Base-by-base conservation (phyloP, 2,113 vertebrate species). In the Clinocottus analis region DNA sequence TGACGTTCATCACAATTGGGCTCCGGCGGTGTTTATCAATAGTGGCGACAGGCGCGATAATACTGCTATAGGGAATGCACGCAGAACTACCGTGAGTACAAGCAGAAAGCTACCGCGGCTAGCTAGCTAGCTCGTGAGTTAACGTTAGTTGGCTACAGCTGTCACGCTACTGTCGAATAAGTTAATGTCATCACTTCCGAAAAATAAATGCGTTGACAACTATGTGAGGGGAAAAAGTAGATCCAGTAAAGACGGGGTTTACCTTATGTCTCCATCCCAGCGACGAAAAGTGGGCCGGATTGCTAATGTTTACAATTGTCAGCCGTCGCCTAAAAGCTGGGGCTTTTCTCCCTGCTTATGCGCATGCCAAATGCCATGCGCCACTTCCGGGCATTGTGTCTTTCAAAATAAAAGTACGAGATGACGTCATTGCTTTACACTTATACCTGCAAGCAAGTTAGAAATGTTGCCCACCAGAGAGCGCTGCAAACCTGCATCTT, bases 241-340 rank as follows among this genome's bases (percentile, higher is more conserved):
- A 27, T 1, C 17, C 0, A 1, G 47, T 74, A 0, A 8, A 59
- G 19, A 64, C 1, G 0, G 0, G 1, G 1, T 62, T 88, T 91
- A 93, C 92, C 92, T 91, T 88, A 90, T 61, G 83, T 59, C 75
- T 87, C 81, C 92, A 91, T 93, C 70, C 59, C 79, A 45, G 17
- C 19, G 23, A 53, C n/a, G n/a, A 37, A 3, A 67, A 68, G 61
- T 64, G 27, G 43, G 37, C 45, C 56, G 6, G 77, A 4, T 29
- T n/a, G 47, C 61, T 71, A 82, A 83, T 91, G 88, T 91, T 92
- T 90, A 89, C 89, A 90, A 21, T 77, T 68, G 72, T 55, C 55
- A 35, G 35, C 83, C 31, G 61, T 70, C 49, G 63, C 56, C 72
- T 43, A 11, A 62, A 73, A 37, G 27, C 60, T 60, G 79, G 3